These are phyloP conservation scores for Epizoanthus scotinus DNA, from an alignment of 92 coral and sea anemone species.

Conservation along the genomic window DNA sequence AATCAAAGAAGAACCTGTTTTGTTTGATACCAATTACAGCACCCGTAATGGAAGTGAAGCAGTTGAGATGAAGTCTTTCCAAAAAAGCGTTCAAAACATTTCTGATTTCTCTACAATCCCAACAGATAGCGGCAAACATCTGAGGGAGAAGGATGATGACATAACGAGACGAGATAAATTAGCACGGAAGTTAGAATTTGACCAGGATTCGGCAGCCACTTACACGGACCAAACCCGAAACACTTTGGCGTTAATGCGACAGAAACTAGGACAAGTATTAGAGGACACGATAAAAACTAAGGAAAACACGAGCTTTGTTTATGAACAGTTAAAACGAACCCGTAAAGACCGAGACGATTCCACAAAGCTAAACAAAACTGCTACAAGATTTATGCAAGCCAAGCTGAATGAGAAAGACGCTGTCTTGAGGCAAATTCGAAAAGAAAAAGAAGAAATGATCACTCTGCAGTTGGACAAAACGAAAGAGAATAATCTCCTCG, in stretches of 20 bases:
- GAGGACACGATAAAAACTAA: not conserved
- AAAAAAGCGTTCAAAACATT: not conserved
- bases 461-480: not conserved
- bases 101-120: not conserved
- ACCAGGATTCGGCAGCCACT: slow-evolving; percentile 1
- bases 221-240: not conserved
- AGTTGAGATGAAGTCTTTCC: not conserved
- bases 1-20: not conserved
- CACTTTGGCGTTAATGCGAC: not conserved
- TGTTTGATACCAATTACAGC: not conserved
- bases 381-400: slow-evolving; percentile 8
- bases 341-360: not conserved
- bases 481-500: slow-evolving; percentile 12
- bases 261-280: not conserved
- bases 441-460: slow-evolving; percentile 11
- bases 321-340: slow-evolving; percentile 6
- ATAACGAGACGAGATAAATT: slow-evolving; percentile 9
- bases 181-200: slow-evolving; percentile 17
- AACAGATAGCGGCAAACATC: not conserved
- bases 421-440: not conserved
- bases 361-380: not conserved
- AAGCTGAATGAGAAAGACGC: not conserved
- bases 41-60: not conserved
- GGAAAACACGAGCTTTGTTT: not conserved
- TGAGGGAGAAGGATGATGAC: not conserved